Base-by-base conservation (phyloP, 2,888 invertebrate genomes). In the Pterostichus niger region DNA sequence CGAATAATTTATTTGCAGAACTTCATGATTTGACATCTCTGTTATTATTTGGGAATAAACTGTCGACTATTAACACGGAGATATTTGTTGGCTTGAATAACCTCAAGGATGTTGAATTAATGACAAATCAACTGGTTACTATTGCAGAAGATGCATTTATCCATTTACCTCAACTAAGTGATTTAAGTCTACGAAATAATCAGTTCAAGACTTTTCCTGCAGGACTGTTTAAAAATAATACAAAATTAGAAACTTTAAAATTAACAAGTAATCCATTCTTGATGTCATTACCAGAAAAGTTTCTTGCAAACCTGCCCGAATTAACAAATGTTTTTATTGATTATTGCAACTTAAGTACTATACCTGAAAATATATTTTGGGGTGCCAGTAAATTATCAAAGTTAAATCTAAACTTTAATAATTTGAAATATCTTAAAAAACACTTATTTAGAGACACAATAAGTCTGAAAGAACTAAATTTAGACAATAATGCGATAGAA, bases 301-400 rank as follows among this genome's bases (percentile, higher is more conserved):
- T 83, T 54, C 64, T 83, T 13, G 35, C 64, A 40, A 83, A 83
- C 24, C 33, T 83, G 6, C 9, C 75, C 0, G 17, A 83, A n/a
- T 13, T 83, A 40, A 35, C 49, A 61, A 52, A 10, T 6, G 68
- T 83, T 35, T 52, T 31, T 11, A 64, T 83, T 9, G 68, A 13
- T 17, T 17, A 77, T 24, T 68, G 64, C 24, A 77, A 68, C n/a
- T 76, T 83, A 24, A 54, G 49, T 13, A 15, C 6, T 46, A 33
- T 77, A 5, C 83, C 83, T 4, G 77, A 83, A 31, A 77, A 77
- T 54, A 17, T 68, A 54, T 77, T 83, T 54, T 77, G 52, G 49
- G 83, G 83, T 15, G 17, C 76, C 3, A 31, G 13, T 15, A 64
- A 64, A 31, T 68, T 83, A 61, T 13, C n/a, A 10, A 56, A 10